Percentiles rank a stretch among this genome's conserved stretches.
Conservation (phyloP, 2,888 invertebrate species). For the Lycaena phlaeas region DNA sequence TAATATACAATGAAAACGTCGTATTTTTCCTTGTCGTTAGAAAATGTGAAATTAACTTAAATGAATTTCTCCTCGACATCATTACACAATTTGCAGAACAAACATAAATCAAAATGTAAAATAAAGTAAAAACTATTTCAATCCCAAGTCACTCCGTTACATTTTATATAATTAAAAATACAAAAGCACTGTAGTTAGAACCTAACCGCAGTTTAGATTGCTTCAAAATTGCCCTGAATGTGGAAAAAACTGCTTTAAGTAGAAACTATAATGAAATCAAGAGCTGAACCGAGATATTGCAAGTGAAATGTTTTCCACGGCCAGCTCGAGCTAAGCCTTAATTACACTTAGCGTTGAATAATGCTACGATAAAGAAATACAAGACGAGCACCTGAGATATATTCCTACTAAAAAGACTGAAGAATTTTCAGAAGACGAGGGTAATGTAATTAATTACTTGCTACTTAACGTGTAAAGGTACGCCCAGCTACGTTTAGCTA, state of each 20-base stretch:
- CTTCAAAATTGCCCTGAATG: background rate
- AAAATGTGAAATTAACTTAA: too few relatives aligned
- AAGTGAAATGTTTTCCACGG: background rate
- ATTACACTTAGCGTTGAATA: background rate
- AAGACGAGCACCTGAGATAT: too few relatives aligned
- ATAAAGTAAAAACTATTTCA: background rate
- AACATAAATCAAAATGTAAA: background rate
- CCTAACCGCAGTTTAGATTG: background rate
- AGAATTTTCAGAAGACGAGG: too few relatives aligned
- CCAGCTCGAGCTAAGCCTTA: background rate
- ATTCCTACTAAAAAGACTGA: too few relatives aligned
- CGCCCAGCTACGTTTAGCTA: too few relatives aligned
- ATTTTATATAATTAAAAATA: constrained; percentile 3
- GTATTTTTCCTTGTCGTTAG: too few relatives aligned
- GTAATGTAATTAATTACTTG: too few relatives aligned
- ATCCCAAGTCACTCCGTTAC: background rate
- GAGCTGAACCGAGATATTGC: background rate
- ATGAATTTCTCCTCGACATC: too few relatives aligned
- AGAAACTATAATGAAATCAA: constrained; percentile 5
- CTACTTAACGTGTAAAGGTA: too few relatives aligned
- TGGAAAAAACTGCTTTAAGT: constrained; percentile 1
- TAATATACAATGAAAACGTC: too few relatives aligned
- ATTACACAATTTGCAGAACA: too few relatives aligned
- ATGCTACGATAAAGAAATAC: background rate
- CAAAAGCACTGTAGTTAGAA: background rate